Evolutionary conservation across 2,797 vertebrate species (phyloP), one percentile per base, ranked within the genome.

Genomic region (Enteromius viviparus): DNA sequence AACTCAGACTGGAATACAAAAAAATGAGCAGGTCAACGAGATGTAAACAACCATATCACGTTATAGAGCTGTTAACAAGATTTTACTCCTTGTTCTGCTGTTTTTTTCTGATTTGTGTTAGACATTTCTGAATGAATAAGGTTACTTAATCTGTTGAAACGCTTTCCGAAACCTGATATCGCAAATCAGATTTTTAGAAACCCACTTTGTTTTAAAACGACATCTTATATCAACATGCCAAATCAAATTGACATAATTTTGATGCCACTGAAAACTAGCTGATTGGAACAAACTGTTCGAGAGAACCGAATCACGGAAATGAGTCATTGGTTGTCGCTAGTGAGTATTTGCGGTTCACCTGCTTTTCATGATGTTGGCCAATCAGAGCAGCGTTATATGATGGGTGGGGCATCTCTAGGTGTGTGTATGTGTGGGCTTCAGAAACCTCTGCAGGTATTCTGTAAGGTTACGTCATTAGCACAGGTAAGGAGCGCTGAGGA

Each of bases 371-470:
- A 37, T 69, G 66, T 68, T 83, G 74, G 72, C 87, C 85, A 82
- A 87, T 87, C 81, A 78, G 58, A 82, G 87, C 87, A 82, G 76
- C 77, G 40, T 64, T 62, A 8, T 53, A 29, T 34, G 34, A 81
- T 58, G 75, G 81, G 68, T 6, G 26, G 51, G 65, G 60, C 64
- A 68, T 78, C 62, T 32, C 19, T 60, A 68, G 84, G 37, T 58
- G 34, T 86, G 76, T 45, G 55, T 83, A n/a, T 80, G 64, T 55
- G 65, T 69, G 47, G 40, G 45, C 34, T 51, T 42, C 80, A 82
- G 85, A 51, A 84, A 85, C 79, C 32, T 65, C 68, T 77, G 23
- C 74, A 82, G 76, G 72, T 81, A 86, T 84, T 81, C 37, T 82
- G 47, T 62, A 60, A 79, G 45, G 71, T 78, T 83, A 84, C 75